phyloP scores from a whole-genome alignment of 2,113 vertebrate species.

The Mirounga angustirostris region DNA sequence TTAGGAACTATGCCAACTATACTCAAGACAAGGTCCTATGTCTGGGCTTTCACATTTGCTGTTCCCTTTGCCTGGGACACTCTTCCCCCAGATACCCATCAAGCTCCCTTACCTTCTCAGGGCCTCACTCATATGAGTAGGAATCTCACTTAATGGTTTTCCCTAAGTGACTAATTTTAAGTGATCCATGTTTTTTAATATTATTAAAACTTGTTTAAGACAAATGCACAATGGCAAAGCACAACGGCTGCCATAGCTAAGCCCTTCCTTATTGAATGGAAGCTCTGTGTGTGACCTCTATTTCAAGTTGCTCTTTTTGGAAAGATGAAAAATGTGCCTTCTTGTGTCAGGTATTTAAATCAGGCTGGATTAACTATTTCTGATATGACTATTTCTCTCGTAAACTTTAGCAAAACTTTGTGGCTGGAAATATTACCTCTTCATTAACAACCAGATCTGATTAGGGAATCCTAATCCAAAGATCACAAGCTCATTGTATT shows the following conservation, averaged over 20 bases:
- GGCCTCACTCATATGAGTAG: neutral
- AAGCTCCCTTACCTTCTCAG: neutral
- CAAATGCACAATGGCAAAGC: neutral
- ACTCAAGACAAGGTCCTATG: neutral
- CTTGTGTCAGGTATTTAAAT: neutral
- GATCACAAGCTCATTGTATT: neutral
- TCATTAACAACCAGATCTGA: neutral
- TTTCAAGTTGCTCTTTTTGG: neutral
- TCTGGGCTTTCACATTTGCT: neutral
- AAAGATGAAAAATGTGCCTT: constrained; percentile 23
- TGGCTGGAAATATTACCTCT: neutral
- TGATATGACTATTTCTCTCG: neutral
- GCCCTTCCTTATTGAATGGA: neutral
- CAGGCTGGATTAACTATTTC: neutral
- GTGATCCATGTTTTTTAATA: neutral
- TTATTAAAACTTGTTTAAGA: neutral
- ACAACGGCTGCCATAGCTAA: neutral
- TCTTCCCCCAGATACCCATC: neutral
- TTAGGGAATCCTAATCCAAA: neutral
- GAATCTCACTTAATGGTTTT: neutral
- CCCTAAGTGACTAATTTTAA: neutral
- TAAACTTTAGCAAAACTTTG: neutral
- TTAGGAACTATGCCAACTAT: neutral
- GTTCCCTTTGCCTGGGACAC: neutral
- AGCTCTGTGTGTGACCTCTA: neutral